Evolutionary conservation across 2,797 vertebrate genomes (phyloP), one percentile per base, ranked within the genome.

Genomic region (Notolabrus celidotus): DNA sequence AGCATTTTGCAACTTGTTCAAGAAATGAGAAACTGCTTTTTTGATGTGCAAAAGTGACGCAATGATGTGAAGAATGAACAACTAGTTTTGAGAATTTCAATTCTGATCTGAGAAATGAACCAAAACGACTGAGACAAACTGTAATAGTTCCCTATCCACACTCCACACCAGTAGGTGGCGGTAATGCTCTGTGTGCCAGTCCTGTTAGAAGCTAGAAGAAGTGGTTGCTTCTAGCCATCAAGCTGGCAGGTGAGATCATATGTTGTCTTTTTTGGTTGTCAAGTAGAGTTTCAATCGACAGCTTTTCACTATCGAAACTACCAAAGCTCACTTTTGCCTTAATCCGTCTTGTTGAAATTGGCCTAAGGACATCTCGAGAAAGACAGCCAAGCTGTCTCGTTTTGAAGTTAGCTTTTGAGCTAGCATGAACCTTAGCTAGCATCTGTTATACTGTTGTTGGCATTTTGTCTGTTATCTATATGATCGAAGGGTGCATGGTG

Each of bases 131-230:
- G 29, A 5, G 29, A 7, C 31, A 31, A 31, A 31, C 29, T 7
- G 1, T 31, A 3, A 27, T 3, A 27, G 8, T 11, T 36, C 3
- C 11, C 10, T 29, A n/a, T n/a, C n/a, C n/a, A n/a, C n/a, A 27
- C 39, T 59, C 81, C 76, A 0, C 0, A 20, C 3, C 87, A 59
- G 58, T 0, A 76, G 86, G 74, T 15, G 85, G 72, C 82, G 58
- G 0, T 51, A n/a, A 5, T 4, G 45, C 6, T 0, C 45, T 3
- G 12, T 3, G 1, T 5, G 14, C 1, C n/a, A 5, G 12, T n/a
- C 29, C 0, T 7, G 12, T 3, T 33, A 0, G 14, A 17, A 0
- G 4, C 31, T 20, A 34, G 36, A 68, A 69, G 22, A 55, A 42
- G 47, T 1, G 33, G 0, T 19, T 7, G 49, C 16, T 59, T 47